Evolutionary conservation across 1,140 invertebrate species (phyloP).

Genomic region (Hestina assimilis): DNA sequence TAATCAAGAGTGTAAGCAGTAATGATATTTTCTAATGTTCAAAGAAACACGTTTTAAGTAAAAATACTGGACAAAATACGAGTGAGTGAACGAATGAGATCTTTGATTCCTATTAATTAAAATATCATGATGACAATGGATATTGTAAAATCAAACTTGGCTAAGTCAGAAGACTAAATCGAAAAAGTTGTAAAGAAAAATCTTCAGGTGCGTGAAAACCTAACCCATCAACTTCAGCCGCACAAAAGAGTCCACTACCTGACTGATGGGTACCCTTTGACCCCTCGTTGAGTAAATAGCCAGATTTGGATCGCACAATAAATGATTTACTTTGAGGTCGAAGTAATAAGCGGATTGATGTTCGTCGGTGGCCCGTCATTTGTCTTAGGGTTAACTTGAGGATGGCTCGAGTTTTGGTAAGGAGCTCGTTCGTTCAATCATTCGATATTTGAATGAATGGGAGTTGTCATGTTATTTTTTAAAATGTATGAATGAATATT

Average conservation of each 20-base stretch:
- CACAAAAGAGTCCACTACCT: conserved; percentile 31
- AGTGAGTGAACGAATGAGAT: no score
- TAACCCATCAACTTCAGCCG: conserved; percentile 5
- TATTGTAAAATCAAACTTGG: no score
- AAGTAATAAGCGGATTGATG: conserved; percentile 67
- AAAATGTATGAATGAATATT: no score
- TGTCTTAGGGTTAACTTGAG: conserved; percentile 41
- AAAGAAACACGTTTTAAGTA: no score
- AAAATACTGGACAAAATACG: no score
- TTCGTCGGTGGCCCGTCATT: conserved; percentile 49
- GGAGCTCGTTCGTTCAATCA: background rate
- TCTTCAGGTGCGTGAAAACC: conserved; percentile 8
- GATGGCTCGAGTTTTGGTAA: background rate
- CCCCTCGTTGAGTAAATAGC: conserved; percentile 67
- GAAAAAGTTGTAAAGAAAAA: background rate
- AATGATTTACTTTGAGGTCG: conserved; percentile 66
- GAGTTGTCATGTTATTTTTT: no score
- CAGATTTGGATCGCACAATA: conserved; percentile 63
- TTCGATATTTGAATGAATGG: background rate
- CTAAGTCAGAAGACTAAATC: background rate
- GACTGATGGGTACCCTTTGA: conserved; percentile 51
- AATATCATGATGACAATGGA: no score
- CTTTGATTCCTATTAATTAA: no score
- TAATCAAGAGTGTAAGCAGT: no score
- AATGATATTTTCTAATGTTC: no score